Percentiles rank a stretch among this genome's conserved stretches.
phyloP scores from a whole-genome alignment of 2,797 vertebrate species.

The Anguilla pacifica region DNA sequence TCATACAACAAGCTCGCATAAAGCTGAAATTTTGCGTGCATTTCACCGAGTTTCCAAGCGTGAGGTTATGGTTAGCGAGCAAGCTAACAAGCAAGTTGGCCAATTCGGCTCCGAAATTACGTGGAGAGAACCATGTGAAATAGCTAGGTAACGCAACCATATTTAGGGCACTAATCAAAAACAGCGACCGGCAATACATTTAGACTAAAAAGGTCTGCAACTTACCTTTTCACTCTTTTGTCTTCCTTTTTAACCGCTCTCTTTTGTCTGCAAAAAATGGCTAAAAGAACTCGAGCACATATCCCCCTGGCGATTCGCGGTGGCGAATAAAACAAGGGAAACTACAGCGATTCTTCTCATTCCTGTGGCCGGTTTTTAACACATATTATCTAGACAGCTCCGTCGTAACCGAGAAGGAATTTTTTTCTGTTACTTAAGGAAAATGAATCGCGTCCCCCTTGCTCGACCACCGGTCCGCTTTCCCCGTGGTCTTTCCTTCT shows the following conservation, averaged over 20 bases:
- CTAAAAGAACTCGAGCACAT: constrained; percentile 73
- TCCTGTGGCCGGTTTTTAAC: constrained; percentile 51
- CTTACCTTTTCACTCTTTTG: constrained; percentile 60
- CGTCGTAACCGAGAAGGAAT: neutral
- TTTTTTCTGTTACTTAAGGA: constrained; percentile 49
- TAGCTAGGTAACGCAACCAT: neutral
- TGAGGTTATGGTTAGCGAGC: constrained; percentile 49
- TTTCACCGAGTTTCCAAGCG: neutral
- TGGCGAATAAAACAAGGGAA: constrained; percentile 59
- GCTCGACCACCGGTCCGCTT: constrained; percentile 54
- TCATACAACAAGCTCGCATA: neutral
- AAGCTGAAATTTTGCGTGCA: neutral
- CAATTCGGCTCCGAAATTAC: constrained; percentile 43
- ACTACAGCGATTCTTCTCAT: constrained; percentile 60
- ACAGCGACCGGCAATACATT: neutral
- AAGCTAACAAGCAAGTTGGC: constrained; percentile 15
- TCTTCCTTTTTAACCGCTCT: constrained; percentile 68
- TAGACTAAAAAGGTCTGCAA: neutral
- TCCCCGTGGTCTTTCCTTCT: constrained; percentile 62
- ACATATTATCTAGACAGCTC: neutral
- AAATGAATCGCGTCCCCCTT: constrained; percentile 13
- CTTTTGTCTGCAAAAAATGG: constrained; percentile 81
- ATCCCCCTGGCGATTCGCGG: constrained; percentile 68
- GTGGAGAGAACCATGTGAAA: constrained; percentile 20
- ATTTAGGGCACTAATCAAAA: neutral